phyloP scores from a whole-genome alignment of 2,113 vertebrate species.

The Callorhinus ursinus region DNA sequence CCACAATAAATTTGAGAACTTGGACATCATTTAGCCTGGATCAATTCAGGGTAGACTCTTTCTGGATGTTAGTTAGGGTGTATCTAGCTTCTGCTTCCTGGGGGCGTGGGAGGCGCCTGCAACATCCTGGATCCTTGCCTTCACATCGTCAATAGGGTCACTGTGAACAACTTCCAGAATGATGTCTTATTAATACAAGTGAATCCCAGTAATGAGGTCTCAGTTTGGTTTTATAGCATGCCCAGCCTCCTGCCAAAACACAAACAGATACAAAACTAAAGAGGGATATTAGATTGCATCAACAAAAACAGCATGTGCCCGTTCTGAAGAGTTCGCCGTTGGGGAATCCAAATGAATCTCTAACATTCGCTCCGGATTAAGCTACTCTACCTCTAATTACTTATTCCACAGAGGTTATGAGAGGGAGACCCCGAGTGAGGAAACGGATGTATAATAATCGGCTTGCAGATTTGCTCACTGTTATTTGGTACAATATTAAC shows the following conservation, averaged over 20 bases:
- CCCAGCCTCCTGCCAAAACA: background rate
- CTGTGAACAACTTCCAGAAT: background rate
- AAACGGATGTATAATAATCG: background rate
- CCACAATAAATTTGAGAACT: background rate
- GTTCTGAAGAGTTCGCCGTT: background rate
- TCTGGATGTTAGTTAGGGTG: background rate
- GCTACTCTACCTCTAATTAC: background rate
- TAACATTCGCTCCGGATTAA: slow-evolving; percentile 54
- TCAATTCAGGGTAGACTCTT: background rate
- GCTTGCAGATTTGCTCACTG: slow-evolving; percentile 19
- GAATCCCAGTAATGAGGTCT: slow-evolving; percentile 9
- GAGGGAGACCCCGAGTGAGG: slow-evolving; percentile 2
- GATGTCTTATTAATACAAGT: background rate
- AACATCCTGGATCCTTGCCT: slow-evolving; percentile 4
- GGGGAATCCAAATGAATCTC: background rate
- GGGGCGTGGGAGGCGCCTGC: too few relatives aligned
- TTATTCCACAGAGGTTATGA: background rate
- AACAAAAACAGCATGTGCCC: background rate
- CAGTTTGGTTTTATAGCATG: background rate
- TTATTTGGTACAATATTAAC: slow-evolving; percentile 78
- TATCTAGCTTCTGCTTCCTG: background rate
- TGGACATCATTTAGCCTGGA: background rate
- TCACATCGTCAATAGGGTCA: background rate
- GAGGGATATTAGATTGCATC: background rate
- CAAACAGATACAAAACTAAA: background rate